phyloP scores from a whole-genome alignment of 2,888 invertebrate genomes.

The Drosophila meridiana region DNA sequence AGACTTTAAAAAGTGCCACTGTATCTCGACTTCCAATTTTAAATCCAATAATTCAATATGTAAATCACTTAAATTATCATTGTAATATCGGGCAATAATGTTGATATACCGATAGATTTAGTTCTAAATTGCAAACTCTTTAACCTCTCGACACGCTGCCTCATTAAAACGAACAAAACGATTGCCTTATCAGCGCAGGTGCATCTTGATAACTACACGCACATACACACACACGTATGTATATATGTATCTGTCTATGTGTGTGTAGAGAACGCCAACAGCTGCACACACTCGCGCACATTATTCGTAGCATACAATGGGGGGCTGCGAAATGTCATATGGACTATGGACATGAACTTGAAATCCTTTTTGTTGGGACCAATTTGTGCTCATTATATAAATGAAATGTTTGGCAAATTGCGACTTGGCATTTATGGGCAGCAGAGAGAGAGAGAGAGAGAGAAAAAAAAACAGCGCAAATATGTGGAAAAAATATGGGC shows the following conservation, averaged over 20 bases:
- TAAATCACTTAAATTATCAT: background rate
- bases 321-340: slow-evolving; percentile 50
- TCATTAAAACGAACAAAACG: slow-evolving; percentile 61
- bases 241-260: background rate
- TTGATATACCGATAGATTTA: background rate
- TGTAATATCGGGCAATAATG: background rate
- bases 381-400: slow-evolving; percentile 63
- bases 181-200: slow-evolving; percentile 62
- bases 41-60: background rate
- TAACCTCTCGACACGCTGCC: slow-evolving; percentile 29
- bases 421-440: slow-evolving; percentile 39
- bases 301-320: slow-evolving; percentile 69
- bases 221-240: slow-evolving; percentile 1
- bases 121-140: slow-evolving; percentile 25
- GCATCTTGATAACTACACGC: slow-evolving; percentile 69
- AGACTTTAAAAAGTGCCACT: background rate
- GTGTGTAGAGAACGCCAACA: slow-evolving; percentile 8
- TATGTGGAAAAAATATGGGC: background rate
- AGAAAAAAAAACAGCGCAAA: background rate
- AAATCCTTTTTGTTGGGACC: slow-evolving; percentile 71
- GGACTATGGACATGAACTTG: slow-evolving; percentile 63
- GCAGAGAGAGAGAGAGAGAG: background rate
- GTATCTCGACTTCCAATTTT: background rate
- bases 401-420: slow-evolving; percentile 64
- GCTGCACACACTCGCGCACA: slow-evolving; percentile 4